Evolutionary conservation across 2,888 invertebrate genomes (phyloP).

Genomic region (Galerucella calmariensis): DNA sequence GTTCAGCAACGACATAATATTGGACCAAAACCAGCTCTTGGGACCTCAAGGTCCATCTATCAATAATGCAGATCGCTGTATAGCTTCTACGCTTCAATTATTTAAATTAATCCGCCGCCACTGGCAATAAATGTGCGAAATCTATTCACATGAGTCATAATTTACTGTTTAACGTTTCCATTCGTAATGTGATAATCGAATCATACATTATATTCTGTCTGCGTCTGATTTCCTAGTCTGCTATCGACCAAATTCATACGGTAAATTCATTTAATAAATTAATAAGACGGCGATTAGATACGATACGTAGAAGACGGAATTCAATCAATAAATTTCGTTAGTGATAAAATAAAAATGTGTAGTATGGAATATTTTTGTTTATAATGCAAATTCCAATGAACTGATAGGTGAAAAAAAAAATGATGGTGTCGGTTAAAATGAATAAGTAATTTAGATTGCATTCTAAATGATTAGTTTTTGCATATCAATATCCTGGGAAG

Average conservation of each 20-base stretch:
- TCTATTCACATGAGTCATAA: slow-evolving; percentile 16
- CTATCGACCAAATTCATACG: slow-evolving; percentile 8
- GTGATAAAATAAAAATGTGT: neutral
- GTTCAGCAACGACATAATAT: no score
- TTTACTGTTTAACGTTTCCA: slow-evolving; percentile 4
- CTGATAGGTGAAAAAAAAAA: no score
- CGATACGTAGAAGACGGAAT: neutral
- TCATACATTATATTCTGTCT: slow-evolving; percentile 3
- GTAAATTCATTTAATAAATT: neutral
- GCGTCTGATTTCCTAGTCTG: slow-evolving; percentile 2
- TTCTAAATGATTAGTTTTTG: no score
- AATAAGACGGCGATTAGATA: neutral
- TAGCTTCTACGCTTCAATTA: no score
- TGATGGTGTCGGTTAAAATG: no score
- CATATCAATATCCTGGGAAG: no score
- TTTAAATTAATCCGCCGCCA: neutral
- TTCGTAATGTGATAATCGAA: neutral
- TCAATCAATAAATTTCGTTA: neutral
- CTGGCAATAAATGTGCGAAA: slow-evolving; percentile 11
- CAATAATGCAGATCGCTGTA: no score
- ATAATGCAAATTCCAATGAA: no score
- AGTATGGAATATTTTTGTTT: neutral
- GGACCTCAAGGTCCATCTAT: no score
- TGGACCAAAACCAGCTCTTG: no score
- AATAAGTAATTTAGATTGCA: no score